These are phyloP conservation scores for Laupala kohalensis DNA, from an alignment of 1,140 invertebrate genomes.

Conservation along the genomic window DNA sequence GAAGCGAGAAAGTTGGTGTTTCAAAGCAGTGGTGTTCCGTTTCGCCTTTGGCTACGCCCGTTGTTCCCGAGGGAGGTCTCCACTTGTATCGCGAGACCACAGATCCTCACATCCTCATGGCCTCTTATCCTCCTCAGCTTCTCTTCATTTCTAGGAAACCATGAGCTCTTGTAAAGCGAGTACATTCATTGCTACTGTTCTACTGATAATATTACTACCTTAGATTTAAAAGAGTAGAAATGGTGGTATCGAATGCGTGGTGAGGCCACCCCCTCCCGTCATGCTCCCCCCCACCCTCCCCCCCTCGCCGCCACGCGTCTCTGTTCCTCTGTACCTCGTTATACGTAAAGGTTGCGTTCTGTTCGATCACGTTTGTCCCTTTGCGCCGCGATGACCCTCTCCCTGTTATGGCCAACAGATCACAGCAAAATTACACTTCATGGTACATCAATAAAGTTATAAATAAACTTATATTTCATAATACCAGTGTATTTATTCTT, in stretches of 20 bases:
- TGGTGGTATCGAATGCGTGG: neutral
- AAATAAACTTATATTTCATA: neutral
- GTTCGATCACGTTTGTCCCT: neutral
- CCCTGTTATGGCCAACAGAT: neutral
- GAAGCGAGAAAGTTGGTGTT: neutral
- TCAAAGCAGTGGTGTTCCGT: neutral
- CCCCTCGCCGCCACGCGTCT: neutral
- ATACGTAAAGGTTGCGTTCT: neutral
- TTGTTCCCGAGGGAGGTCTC: neutral
- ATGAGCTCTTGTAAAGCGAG: neutral
- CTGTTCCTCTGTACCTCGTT: neutral
- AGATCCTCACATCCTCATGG: neutral
- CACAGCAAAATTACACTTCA: neutral
- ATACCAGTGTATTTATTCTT: neutral
- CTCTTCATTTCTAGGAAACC: neutral
- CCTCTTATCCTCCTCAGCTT: neutral
- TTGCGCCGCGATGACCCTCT: neutral
- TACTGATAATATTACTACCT: neutral
- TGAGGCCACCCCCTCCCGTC: neutral
- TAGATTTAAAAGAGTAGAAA: neutral
- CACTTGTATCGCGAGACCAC: neutral
- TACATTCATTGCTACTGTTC: neutral
- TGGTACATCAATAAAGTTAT: neutral
- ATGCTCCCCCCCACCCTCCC: neutral
- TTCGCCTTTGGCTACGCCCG: neutral